A percentile compares a stretch with the other conserved stretches of the same genome.
These are phyloP conservation scores for Psophia crepitans DNA, from an alignment of 2,113 vertebrate genomes.

Conservation along the genomic window DNA sequence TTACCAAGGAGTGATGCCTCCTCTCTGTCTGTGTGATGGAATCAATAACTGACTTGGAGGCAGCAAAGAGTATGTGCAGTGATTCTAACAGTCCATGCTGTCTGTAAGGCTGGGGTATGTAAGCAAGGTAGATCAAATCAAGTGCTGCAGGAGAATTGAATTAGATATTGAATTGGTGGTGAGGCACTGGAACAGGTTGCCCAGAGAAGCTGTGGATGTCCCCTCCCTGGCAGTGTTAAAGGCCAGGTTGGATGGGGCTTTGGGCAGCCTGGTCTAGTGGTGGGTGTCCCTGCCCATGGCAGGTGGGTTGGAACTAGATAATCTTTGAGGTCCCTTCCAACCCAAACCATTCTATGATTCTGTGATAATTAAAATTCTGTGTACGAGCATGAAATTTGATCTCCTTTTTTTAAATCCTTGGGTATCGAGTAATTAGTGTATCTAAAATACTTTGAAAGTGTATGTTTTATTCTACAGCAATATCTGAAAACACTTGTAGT, in stretches of 20 bases:
- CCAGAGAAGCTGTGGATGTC: too few species aligned
- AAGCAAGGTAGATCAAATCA: neutral
- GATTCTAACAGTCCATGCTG: neutral
- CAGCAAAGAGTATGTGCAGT: neutral
- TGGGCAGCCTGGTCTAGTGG: too few species aligned
- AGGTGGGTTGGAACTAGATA: too few species aligned
- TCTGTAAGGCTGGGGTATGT: neutral
- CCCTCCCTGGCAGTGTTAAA: too few species aligned
- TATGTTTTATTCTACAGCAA: neutral
- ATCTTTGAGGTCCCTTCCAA: too few species aligned
- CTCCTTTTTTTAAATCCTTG: neutral
- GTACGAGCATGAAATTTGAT: neutral
- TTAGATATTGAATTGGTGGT: neutral
- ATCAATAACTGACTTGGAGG: neutral
- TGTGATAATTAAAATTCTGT: neutral
- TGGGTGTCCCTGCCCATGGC: too few species aligned
- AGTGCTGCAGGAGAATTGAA: neutral
- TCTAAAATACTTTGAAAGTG: neutral
- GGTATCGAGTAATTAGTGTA: neutral
- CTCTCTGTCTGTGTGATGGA: neutral
- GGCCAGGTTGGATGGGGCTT: too few species aligned
- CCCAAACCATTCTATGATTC: too few species aligned
- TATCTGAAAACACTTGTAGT: neutral
- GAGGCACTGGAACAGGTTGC: too few species aligned
- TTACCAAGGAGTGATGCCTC: rapidly evolving